Base-by-base conservation (phyloP, 1,140 invertebrate species). In the Leucophenga varia region DNA sequence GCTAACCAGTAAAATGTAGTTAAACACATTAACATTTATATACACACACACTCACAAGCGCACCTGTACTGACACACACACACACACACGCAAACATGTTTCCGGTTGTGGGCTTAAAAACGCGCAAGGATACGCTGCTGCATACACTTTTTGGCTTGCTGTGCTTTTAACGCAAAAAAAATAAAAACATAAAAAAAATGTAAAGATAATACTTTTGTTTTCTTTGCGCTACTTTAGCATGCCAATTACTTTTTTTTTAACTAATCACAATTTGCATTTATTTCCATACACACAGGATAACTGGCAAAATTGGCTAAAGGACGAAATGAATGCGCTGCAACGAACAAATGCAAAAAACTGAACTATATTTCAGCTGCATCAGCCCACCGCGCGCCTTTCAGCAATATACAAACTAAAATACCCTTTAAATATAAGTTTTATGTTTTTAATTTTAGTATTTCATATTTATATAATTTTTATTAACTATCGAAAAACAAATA, bases 241-340 rank as follows among this genome's bases (percentile, higher is more conserved):
- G n/a, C n/a, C n/a, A n/a, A n/a, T n/a, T n/a, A n/a, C n/a, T n/a
- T n/a, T n/a, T n/a, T n/a, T n/a, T n/a, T n/a, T n/a, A n/a, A n/a
- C n/a, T n/a, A n/a, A n/a, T n/a, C n/a, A n/a, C n/a, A n/a, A n/a
- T n/a, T n/a, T n/a, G n/a, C n/a, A n/a, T n/a, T n/a, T n/a, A n/a
- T n/a, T n/a, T n/a, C n/a, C n/a, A n/a, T n/a, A n/a, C n/a, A n/a
- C 12, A 38, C 55, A 71, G 67, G 67, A 71, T 47, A 64, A 67
- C 47, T 71, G 57, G 63, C 67, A 71, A 43, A 50, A 60, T 25
- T 71, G 67, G 68, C 60, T 71, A 37, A 71, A 71, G 55, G 67
- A 71, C 39, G 67, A 71, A 47, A 49, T 71, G 16, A 71, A 71
- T 45, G 60, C 67, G 40, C 48, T 71, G 49, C 67, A 71, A 51